Conservation (phyloP, 2,113 vertebrate genomes). For the Recurvirostra avosetta region DNA sequence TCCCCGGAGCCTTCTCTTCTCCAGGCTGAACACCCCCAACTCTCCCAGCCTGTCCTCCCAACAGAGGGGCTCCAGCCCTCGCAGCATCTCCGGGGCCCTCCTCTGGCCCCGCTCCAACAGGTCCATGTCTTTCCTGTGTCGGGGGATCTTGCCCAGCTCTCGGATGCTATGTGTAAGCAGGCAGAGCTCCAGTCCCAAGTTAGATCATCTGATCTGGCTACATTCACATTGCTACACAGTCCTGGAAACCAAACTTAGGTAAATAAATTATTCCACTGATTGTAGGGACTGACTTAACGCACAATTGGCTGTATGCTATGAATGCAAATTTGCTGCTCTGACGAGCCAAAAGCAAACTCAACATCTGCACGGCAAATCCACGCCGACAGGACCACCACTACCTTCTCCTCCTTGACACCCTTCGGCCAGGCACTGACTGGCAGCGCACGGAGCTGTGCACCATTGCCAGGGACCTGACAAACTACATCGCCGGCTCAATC, state of each 20-base stretch:
- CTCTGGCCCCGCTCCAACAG: no score
- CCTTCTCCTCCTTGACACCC: background rate
- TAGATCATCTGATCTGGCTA: background rate
- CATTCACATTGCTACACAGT: background rate
- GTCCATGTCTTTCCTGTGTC: no score
- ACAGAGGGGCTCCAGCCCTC: no score
- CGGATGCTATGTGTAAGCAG: background rate
- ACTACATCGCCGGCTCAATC: background rate
- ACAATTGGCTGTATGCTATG: background rate
- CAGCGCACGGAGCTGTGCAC: background rate
- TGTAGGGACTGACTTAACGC: background rate
- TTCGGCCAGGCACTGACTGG: background rate
- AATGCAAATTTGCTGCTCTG: background rate
- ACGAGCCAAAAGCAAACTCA: background rate
- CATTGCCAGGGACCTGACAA: background rate
- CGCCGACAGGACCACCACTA: rapidly evolving
- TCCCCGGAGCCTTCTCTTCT: no score
- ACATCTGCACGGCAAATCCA: background rate
- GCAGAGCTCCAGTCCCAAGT: background rate
- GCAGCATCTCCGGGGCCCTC: no score
- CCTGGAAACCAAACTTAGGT: background rate
- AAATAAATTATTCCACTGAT: background rate
- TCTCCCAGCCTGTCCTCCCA: no score
- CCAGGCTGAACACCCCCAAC: no score
- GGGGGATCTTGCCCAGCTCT: background rate